Conservation (phyloP, 2,113 vertebrate genomes). For the Oceanodroma tethys region DNA sequence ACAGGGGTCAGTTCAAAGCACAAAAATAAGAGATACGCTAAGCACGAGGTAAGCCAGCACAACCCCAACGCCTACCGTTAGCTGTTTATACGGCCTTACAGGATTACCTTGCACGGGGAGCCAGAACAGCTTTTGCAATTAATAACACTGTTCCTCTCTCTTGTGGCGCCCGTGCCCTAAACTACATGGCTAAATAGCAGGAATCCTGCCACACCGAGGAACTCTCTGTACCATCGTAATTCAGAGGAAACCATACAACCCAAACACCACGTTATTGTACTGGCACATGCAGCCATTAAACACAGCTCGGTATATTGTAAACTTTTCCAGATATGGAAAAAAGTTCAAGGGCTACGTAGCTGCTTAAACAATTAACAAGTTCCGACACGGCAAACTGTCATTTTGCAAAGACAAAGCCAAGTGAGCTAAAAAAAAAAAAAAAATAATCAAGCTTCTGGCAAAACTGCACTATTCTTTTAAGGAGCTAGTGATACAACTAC, state of each 20-base stretch:
- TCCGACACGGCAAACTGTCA: neutral
- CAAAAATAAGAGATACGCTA: neutral
- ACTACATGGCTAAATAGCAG: neutral
- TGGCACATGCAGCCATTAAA: neutral
- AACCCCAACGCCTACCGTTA: rapidly evolving
- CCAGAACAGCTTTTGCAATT: neutral
- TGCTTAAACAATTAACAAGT: neutral
- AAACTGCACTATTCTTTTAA: neutral
- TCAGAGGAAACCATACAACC: neutral
- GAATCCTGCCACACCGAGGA: neutral
- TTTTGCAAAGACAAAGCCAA: neutral
- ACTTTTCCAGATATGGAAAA: slow-evolving; percentile 23
- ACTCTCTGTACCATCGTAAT: rapidly evolving
- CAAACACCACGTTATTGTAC: neutral
- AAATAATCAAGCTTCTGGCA: neutral
- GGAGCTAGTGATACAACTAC: neutral
- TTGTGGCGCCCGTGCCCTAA: rapidly evolving
- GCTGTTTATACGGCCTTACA: neutral
- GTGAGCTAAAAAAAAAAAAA: neutral
- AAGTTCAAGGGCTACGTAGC: neutral
- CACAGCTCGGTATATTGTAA: neutral
- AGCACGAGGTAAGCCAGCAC: no score
- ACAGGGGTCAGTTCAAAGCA: neutral
- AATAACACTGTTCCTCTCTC: neutral
- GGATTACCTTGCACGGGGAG: neutral